Evolutionary conservation across 2,113 vertebrate genomes (phyloP).

Genomic region (Siphamia tubifer): DNA sequence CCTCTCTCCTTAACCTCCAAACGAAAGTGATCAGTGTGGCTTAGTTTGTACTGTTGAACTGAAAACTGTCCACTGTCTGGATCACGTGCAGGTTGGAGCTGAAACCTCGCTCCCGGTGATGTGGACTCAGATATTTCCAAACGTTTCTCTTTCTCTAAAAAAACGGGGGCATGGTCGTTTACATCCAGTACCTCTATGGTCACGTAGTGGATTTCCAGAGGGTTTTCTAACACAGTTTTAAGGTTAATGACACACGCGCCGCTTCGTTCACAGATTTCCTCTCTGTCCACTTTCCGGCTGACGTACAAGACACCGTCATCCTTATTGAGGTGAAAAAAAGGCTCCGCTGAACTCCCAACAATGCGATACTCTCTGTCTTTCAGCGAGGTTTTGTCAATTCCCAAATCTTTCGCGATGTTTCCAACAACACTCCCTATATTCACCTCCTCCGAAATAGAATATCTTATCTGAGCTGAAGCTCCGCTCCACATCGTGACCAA

Average conservation of each 20-base stretch:
- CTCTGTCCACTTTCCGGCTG: conserved; percentile 59
- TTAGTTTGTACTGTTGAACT: conserved; percentile 75
- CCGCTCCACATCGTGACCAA: conserved; percentile 19
- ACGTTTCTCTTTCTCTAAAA: conserved; percentile 31
- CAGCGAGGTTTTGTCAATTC: conserved; percentile 48
- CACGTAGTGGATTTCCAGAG: conserved; percentile 82
- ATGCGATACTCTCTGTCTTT: conserved; percentile 61
- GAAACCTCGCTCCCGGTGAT: conserved; percentile 4
- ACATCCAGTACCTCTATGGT: conserved; percentile 78
- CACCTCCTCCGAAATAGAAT: conserved; percentile 65
- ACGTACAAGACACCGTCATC: conserved; percentile 63
- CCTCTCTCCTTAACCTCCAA: conserved; percentile 64
- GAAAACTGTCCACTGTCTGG: conserved; percentile 75
- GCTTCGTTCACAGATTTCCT: conserved; percentile 59
- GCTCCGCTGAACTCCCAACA: conserved; percentile 45
- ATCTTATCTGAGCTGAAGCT: conserved; percentile 66
- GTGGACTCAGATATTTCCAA: conserved; percentile 44
- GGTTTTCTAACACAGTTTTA: conserved; percentile 68
- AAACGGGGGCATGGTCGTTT: conserved; percentile 52
- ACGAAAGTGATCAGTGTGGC: conserved; percentile 67
- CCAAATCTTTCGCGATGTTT: conserved; percentile 69
- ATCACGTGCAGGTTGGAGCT: conserved; percentile 69
- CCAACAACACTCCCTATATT: conserved; percentile 63
- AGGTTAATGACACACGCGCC: conserved; percentile 64
- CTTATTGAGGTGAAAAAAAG: conserved; percentile 56